Conservation (phyloP, 2,888 invertebrate species). For the Onthophagus sagittarius region DNA sequence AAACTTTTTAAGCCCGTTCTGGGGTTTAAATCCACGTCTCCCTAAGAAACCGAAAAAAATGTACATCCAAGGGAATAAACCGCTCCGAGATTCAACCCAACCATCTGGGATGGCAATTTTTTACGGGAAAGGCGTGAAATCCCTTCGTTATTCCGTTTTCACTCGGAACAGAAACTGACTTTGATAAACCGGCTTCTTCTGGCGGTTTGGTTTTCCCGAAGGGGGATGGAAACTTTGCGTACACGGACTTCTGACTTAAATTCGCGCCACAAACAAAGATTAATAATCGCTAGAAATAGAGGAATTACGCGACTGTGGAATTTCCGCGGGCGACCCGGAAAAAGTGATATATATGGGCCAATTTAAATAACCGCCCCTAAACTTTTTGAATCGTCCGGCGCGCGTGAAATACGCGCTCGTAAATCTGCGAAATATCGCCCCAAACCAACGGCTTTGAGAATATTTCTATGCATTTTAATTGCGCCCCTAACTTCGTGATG, state of each 20-base stretch:
- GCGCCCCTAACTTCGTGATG: conserved; percentile 4
- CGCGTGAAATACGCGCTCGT: conserved; percentile 16
- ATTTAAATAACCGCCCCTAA: conserved; percentile 8
- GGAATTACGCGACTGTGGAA: neutral
- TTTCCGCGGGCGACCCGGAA: neutral
- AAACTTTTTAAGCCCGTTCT: neutral
- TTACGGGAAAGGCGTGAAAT: neutral
- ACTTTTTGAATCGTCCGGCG: conserved; percentile 9
- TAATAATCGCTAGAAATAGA: neutral
- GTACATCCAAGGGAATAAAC: neutral
- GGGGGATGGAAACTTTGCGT: neutral
- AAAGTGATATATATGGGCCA: neutral
- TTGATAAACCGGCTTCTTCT: neutral
- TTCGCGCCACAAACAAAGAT: neutral
- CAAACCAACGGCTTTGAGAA: conserved; percentile 12
- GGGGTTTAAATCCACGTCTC: neutral
- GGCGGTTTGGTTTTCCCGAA: neutral
- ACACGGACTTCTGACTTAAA: neutral
- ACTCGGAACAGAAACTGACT: neutral
- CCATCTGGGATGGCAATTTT: neutral
- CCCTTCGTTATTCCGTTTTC: neutral
- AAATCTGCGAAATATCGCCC: conserved; percentile 18
- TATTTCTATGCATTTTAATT: conserved; percentile 21
- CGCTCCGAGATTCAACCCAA: neutral
- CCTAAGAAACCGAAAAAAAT: neutral